Percentiles rank a stretch among this genome's conserved stretches.
These are phyloP conservation scores for Sciaenops ocellatus DNA, from an alignment of 2,797 vertebrate species.

Conservation along the genomic window DNA sequence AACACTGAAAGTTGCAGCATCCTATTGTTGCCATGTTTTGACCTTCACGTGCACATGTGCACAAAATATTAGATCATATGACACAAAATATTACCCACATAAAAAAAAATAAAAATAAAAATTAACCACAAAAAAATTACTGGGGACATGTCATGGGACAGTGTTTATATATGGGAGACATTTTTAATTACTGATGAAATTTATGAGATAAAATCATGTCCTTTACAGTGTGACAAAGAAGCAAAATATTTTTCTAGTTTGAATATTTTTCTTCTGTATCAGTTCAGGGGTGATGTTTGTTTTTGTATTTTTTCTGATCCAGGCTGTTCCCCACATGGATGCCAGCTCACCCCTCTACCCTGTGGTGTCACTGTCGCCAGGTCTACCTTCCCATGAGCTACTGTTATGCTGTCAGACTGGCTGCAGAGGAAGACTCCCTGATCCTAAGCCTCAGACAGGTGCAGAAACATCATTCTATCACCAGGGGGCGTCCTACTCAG, in stretches of 20 bases:
- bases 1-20: too few species aligned
- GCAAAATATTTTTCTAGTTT: neutral
- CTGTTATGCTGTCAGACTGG: conserved; percentile 91
- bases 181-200: too few species aligned
- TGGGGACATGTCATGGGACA: too few species aligned
- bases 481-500: conserved; percentile 35
- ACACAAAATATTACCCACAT: neutral
- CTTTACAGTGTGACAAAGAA: neutral
- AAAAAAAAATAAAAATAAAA: too few species aligned
- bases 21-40: neutral
- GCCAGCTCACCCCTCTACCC: conserved; percentile 92
- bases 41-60: too few species aligned
- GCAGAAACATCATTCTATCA: conserved; percentile 24
- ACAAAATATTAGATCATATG: neutral
- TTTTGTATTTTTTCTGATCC: conserved; percentile 12
- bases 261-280: neutral
- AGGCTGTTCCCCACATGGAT: conserved; percentile 94
- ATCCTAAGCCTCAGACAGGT: conserved; percentile 94
- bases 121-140: neutral
- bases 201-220: too few species aligned
- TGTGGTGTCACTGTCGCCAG: conserved; percentile 99
- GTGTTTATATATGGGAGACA: too few species aligned
- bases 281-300: neutral
- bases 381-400: conserved; percentile 98
- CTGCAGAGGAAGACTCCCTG: conserved; percentile 88